Conservation (phyloP, 2,797 vertebrate species). For the Siniperca scherzeri region DNA sequence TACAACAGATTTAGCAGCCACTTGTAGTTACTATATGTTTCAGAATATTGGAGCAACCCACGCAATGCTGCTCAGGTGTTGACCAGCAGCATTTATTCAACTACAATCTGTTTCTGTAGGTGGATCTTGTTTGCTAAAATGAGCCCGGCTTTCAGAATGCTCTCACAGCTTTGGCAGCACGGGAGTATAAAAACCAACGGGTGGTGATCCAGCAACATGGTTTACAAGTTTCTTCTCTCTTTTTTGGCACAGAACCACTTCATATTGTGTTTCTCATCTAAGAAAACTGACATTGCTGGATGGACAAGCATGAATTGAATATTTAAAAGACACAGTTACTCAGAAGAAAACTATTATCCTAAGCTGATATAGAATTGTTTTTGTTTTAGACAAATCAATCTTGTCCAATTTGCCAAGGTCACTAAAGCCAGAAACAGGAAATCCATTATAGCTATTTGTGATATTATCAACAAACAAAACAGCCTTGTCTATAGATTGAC, state of each 20-base stretch:
- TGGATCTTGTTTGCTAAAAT: constrained; percentile 28
- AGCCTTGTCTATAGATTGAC: constrained; percentile 26
- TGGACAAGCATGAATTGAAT: neutral
- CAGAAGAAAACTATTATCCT: neutral
- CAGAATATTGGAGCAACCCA: constrained; percentile 15
- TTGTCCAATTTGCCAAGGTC: neutral
- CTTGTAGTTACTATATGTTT: neutral
- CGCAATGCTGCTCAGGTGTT: constrained; percentile 17
- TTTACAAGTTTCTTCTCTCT: constrained; percentile 6
- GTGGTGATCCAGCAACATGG: constrained; percentile 51
- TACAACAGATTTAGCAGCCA: constrained; percentile 12
- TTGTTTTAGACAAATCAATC: constrained; percentile 20
- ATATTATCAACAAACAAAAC: constrained; percentile 47
- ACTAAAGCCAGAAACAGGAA: constrained; percentile 37
- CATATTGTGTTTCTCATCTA: constrained; percentile 10
- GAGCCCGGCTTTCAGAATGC: constrained; percentile 2
- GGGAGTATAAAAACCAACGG: constrained; percentile 36
- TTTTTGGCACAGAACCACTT: constrained; percentile 14
- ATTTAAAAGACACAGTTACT: constrained; percentile 13
- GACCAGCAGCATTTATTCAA: constrained; percentile 37
- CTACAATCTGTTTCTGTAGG: constrained; percentile 34
- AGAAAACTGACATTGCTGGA: constrained; percentile 2
- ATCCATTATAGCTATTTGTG: constrained; percentile 30
- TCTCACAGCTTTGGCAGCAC: constrained; percentile 22
- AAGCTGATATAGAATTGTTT: neutral